phyloP scores from a whole-genome alignment of 2,113 vertebrate genomes.

The Castor canadensis region DNA sequence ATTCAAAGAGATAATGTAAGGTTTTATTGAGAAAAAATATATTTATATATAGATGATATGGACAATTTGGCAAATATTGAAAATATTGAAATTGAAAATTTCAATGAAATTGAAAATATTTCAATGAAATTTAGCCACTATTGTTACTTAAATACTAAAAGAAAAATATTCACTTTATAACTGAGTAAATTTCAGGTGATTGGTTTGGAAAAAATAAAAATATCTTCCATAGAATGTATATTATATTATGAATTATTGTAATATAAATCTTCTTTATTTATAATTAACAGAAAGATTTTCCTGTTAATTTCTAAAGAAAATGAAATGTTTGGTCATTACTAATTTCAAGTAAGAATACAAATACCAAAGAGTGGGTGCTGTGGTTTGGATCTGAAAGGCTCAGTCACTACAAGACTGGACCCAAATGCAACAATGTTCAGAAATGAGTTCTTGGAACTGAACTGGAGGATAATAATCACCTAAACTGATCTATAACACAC shows the following conservation, averaged over 20 bases:
- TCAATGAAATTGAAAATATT: background rate
- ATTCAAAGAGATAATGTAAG: background rate
- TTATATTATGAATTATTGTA: background rate
- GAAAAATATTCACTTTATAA: background rate
- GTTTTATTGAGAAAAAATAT: background rate
- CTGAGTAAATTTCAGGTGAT: background rate
- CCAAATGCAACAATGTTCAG: no score
- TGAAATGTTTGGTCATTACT: background rate
- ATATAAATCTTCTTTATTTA: background rate
- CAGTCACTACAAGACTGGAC: background rate
- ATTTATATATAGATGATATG: no score
- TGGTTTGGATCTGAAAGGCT: no score
- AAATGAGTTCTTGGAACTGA: background rate
- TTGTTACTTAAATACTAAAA: background rate
- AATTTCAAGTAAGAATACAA: slow-evolving; percentile 22
- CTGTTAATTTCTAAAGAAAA: background rate
- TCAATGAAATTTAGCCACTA: background rate
- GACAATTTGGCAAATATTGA: no score
- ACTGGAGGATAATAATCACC: no score
- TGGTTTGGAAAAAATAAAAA: background rate
- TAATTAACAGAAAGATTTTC: background rate
- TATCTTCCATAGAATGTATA: background rate
- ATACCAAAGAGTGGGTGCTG: background rate
- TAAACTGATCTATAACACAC: no score
- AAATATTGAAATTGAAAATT: no score